These are phyloP conservation scores for Orbicella faveolata DNA, from an alignment of 64 coral and sea anemone genomes.

Conservation along the genomic window DNA sequence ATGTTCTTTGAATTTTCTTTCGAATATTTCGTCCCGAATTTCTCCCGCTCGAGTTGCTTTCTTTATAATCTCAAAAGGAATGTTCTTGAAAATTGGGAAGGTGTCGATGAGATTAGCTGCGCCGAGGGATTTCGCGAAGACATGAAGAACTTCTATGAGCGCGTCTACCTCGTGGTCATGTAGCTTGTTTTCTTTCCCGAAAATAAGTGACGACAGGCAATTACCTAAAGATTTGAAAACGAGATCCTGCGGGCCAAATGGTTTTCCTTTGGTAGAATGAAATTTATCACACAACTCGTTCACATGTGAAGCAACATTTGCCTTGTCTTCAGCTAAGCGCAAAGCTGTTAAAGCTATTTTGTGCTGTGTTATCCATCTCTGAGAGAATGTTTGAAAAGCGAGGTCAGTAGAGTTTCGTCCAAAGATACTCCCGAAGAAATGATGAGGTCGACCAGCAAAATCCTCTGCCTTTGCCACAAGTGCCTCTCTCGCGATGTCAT, in stretches of 20 bases:
- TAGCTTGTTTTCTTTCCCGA: conserved; percentile 44
- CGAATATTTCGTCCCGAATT: conserved; percentile 51
- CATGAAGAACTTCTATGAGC: conserved; percentile 23
- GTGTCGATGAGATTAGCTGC: conserved; percentile 70
- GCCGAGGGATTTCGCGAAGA: conserved; percentile 29
- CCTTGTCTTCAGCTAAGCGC: conserved; percentile 31
- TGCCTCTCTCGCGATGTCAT: conserved; percentile 35
- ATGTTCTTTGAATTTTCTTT: conserved; percentile 50
- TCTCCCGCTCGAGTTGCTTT: conserved; percentile 13
- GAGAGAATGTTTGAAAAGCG: conserved; percentile 37
- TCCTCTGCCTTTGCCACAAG: conserved; percentile 10
- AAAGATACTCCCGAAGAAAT: conserved; percentile 31
- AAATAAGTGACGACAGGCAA: conserved; percentile 30
- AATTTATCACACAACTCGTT: conserved; percentile 2
- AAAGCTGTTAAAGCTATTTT: conserved; percentile 29
- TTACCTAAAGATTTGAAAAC: conserved; percentile 40
- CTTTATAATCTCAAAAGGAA: conserved; percentile 38
- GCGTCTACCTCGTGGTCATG: conserved; percentile 33
- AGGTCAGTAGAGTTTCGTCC: conserved; percentile 23
- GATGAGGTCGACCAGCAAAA: conserved; percentile 44
- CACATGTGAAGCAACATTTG: background rate
- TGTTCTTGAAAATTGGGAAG: conserved; percentile 37
- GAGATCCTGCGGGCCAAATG: background rate
- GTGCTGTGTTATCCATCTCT: conserved; percentile 47
- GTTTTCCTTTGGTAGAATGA: background rate